These are phyloP conservation scores for Clanis bilineata DNA, from an alignment of 2,888 invertebrate genomes.

Conservation along the genomic window DNA sequence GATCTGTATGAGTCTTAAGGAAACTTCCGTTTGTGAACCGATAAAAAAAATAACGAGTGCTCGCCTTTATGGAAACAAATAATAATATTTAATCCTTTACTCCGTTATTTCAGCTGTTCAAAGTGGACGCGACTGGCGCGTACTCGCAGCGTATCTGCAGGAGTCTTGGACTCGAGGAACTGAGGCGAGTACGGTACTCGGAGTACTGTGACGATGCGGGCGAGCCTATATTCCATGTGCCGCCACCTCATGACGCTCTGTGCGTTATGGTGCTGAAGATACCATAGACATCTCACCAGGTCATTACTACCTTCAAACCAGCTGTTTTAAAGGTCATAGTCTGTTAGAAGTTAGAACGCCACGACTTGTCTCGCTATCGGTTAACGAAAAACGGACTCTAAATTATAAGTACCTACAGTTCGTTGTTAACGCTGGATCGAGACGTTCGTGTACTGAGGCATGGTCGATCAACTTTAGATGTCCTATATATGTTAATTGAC, in stretches of 20 bases:
- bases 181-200: constrained; percentile 86
- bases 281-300: constrained; percentile 28
- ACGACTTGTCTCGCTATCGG: no score
- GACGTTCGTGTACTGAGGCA: no score
- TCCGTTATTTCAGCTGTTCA: constrained; percentile 84
- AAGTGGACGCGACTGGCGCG: constrained; percentile 91
- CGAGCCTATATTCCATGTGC: constrained; percentile 82
- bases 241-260: constrained; percentile 87
- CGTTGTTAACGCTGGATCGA: no score
- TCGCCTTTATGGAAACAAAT: background rate
- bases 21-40: no score
- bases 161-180: constrained; percentile 84
- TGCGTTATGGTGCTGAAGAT: constrained; percentile 85
- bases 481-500: no score
- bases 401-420: no score
- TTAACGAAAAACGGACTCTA: no score
- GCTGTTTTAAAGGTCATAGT: background rate
- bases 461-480: no score
- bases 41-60: no score
- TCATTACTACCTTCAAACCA: no score
- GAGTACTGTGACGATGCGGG: constrained; percentile 85
- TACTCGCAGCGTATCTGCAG: constrained; percentile 89
- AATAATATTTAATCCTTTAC: constrained; percentile 22
- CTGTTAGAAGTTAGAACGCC: no score
- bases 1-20: no score